Base-by-base conservation (phyloP, 2,888 invertebrate genomes). In the Tyria jacobaeae region DNA sequence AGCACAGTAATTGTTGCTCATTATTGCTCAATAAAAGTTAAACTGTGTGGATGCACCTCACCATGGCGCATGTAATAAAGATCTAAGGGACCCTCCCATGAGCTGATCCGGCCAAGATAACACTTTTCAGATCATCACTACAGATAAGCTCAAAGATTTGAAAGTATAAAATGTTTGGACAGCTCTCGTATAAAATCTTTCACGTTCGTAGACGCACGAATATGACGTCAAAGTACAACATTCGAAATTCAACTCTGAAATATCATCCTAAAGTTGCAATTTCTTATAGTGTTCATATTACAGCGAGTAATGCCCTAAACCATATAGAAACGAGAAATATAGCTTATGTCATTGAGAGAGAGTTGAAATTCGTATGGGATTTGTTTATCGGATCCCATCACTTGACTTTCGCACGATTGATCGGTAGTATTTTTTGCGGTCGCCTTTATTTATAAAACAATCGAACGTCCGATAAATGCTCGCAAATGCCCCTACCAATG, bases 151-250 rank as follows among this genome's bases (percentile, higher is more conserved):
- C 84, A 82, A 78, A 83, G 83, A 93, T 94, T 94, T 94, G 92
- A 94, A 93, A 94, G 93, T 93, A 94, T 94, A 94, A 94, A 92
- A 89, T 91, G 92, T 92, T 93, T 91, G 92, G 93, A 94, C 92
- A 91, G 89, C 88, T 88, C 89, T 83, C 88, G 89, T 90, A 92
- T 87, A 89, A 91, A 89, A 91, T 91, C 89, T 91, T 91, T 91
- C 92, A 89, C 90, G 90, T 90, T 85, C 86, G 84, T 83, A 76
- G 83, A 86, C 87, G 87, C 88, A 88, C 87, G 89, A 88, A 88
- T 91, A 90, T 92, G 92, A 91, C 86, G 84, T 84, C 77, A 83
- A 81, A 71, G 69, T 74, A 24, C 17, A 66, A 52, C 74, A 71
- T 65, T 69, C 71, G 54, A 82, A 82, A 80, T 73, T 65, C 61